Conservation (phyloP, 2,113 vertebrate genomes). For the Pseudorectes ferrugineus region DNA sequence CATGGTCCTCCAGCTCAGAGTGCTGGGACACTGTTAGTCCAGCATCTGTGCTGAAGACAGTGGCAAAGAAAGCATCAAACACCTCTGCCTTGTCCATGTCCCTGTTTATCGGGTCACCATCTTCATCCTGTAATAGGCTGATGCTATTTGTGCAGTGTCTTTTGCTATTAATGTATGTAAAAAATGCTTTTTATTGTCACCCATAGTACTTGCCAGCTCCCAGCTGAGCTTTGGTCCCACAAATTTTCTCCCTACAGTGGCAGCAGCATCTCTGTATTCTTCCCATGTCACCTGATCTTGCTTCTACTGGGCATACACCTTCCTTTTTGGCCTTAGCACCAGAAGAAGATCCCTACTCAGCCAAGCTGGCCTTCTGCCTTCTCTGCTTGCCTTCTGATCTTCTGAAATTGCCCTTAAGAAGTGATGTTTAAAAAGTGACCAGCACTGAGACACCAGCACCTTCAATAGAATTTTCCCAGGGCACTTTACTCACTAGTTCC, state of each 20-base stretch:
- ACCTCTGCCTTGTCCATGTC: not conserved
- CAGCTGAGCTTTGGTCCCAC: not conserved
- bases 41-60: not conserved
- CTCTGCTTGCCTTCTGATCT: not conserved
- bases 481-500: not conserved
- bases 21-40: fast-evolving
- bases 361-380: not conserved
- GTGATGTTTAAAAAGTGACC: not conserved
- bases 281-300: not conserved
- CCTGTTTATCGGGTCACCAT: not conserved
- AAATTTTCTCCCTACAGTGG: not conserved
- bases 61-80: not conserved
- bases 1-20: not conserved
- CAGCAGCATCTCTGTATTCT: not conserved
- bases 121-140: not conserved
- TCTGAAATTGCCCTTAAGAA: not conserved
- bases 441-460: not conserved
- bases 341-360: not conserved
- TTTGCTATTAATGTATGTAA: not conserved
- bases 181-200: not conserved
- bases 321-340: not conserved
- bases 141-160: not conserved
- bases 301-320: not conserved
- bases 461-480: not conserved
- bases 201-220: not conserved